Evolutionary conservation across 2,888 invertebrate genomes (phyloP).

Genomic region (Ischnura elegans): DNA sequence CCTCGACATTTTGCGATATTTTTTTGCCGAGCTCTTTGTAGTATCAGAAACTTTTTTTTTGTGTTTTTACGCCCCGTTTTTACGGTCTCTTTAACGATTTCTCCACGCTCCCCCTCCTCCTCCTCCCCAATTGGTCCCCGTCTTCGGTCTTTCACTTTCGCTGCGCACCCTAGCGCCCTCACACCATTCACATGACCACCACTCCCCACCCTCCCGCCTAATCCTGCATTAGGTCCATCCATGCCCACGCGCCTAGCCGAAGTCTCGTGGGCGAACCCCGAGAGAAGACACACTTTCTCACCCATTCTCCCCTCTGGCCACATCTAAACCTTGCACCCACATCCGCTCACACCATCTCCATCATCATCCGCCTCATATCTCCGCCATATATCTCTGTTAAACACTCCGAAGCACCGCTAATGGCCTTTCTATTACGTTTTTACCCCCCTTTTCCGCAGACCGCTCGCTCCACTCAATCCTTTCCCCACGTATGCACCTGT

Average conservation of each 20-base stretch:
- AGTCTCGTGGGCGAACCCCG: slow-evolving; percentile 31
- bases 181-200: background rate
- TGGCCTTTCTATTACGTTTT: slow-evolving; percentile 46
- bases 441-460: slow-evolving; percentile 59
- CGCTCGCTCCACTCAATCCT: slow-evolving; percentile 10
- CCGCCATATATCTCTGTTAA: slow-evolving; percentile 55
- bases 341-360: background rate
- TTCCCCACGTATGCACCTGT: slow-evolving; percentile 36
- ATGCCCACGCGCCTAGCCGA: background rate
- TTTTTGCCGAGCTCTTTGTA: background rate
- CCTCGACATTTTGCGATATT: background rate
- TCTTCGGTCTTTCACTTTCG: slow-evolving; percentile 25
- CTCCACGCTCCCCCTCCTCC: background rate
- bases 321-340: background rate
- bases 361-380: background rate
- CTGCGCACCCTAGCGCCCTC: background rate
- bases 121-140: slow-evolving; percentile 7
- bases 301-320: background rate
- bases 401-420: slow-evolving; percentile 55
- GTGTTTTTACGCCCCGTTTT: slow-evolving; percentile 20
- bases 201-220: background rate
- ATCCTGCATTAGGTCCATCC: background rate
- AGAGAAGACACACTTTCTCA: slow-evolving; percentile 16
- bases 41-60: slow-evolving; percentile 3
- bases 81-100: slow-evolving; percentile 40